Evolutionary conservation across 2,888 invertebrate species (phyloP), one percentile per base, ranked within the genome.

Genomic region (Syritta pipiens): DNA sequence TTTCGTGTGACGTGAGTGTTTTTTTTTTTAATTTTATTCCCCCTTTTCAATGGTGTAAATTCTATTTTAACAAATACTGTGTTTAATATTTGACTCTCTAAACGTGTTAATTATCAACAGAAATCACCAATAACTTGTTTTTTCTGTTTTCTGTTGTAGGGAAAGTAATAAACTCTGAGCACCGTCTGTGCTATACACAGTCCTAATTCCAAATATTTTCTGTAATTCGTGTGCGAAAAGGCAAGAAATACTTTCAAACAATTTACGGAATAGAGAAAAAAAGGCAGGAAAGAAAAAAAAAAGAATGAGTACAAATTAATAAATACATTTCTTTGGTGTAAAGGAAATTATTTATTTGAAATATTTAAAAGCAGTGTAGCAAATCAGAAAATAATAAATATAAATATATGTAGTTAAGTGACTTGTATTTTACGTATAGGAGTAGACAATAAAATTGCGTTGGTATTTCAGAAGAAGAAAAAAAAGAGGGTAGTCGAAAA

Each of bases 1-100:
- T 35, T 46, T 74, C 67, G 74, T 74, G 67, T 65, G 67, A 67
- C 67, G 26, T 44, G 49, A 65, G 65, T 74, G 51, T 32, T 57
- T 65, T 51, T 71, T 63, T 72, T 42, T 10, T 55, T n/a, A n/a
- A n/a, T n/a, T n/a, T n/a, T n/a, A n/a, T n/a, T n/a, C n/a, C n/a
- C n/a, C n/a, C 40, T 40, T 19, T 28, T 44, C 62, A 30, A 46
- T 46, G 35, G 67, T 67, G 67, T 74, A 37, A 28, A 74, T 72
- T 74, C 37, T 51, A 59, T 53, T 63, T 51, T 20, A 24, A 48
- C n/a, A n/a, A n/a, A n/a, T n/a, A 28, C 20, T 55, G 53, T 55
- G 24, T 44, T 53, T 19, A 7, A 55, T 44, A 44, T 67, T 46
- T 10, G 12, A 55, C 19, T 67, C 12, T 4, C n/a, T 10, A 6